Conservation (phyloP, 92 coral and sea anemone genomes). For the Plumapathes pennacea region DNA sequence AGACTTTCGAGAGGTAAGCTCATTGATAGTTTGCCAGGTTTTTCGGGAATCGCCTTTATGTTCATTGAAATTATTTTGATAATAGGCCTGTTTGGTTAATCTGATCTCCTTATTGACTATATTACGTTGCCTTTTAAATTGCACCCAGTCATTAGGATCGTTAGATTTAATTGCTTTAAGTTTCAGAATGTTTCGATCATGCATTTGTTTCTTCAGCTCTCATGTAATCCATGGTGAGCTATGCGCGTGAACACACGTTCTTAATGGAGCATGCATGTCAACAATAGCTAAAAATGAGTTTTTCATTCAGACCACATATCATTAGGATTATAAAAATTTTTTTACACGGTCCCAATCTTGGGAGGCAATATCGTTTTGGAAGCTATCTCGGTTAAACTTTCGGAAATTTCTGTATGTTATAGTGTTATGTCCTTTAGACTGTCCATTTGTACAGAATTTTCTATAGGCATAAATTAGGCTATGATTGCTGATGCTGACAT, state of each 20-base stretch:
- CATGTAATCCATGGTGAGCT: slow-evolving; percentile 25
- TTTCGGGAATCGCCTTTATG: slow-evolving; percentile 1
- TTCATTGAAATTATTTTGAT: slow-evolving; percentile 19
- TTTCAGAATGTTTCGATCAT: slow-evolving; percentile 26
- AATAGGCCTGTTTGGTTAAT: slow-evolving; percentile 24
- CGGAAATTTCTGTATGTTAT: too few species aligned
- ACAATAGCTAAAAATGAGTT: slow-evolving; percentile 16
- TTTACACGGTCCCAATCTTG: too few species aligned
- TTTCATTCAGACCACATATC: slow-evolving; percentile 40
- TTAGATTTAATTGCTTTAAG: slow-evolving; percentile 20
- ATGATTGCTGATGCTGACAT: too few species aligned
- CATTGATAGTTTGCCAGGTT: slow-evolving; percentile 11
- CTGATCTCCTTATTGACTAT: slow-evolving; percentile 41
- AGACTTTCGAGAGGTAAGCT: slow-evolving; percentile 2
- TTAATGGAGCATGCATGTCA: slow-evolving; percentile 32
- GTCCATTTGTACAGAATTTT: too few species aligned
- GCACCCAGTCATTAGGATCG: slow-evolving; percentile 12
- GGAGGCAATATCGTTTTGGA: too few species aligned
- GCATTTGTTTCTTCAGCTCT: slow-evolving; percentile 22
- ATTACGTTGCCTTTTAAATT: slow-evolving; percentile 32
- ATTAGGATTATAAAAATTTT: slow-evolving; percentile 8
- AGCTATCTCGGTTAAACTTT: too few species aligned
- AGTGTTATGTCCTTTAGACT: too few species aligned
- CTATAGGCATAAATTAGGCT: too few species aligned
- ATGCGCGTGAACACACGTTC: slow-evolving; percentile 5